Evolutionary conservation across 2,113 vertebrate species (phyloP), one percentile per base, ranked within the genome.

Genomic region (Notarius lentiginosus): DNA sequence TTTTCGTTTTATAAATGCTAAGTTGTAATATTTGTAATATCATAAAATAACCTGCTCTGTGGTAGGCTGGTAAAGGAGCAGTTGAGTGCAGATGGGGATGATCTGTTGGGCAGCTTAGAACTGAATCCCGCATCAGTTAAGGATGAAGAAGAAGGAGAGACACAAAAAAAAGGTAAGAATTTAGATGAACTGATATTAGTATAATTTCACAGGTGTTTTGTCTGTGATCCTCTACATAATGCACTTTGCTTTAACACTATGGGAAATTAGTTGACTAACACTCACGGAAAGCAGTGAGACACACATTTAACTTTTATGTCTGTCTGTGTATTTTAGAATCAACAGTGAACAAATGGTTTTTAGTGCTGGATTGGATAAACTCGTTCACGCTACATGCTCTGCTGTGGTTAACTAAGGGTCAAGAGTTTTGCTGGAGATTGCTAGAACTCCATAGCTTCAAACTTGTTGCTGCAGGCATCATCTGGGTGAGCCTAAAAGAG

Each of bases 401-500:
- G 77, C 89, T 87, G 66, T 91, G 86, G 17, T 60, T 95, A 24
- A 72, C 87, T 24, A 91, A 60, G 75, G 88, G 90, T 20, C 96
- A 95, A 88, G 94, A 93, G 47, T 89, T 94, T 47, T 70, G 86
- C 86, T 95, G 96, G 95, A 92, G 92, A 61, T 4, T 95, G 65
- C 90, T 96, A 90, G 96, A 97, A 88, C 93, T 95, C 60, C 95
- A 96, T 84, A 93, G 94, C 90, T 79, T 94, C 20, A 95, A 96
- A 90, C 92, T 95, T 0, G 90, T 94, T 22, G 94, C 95, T 0
- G 88, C 92, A 0, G 92, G 89, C 73, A 94, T 95, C 88, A 91
- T 96, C 88, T 95, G 95, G 95, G 94, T 96, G 84, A 93, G 92
- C 0, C 87, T 95, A 73, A 90, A 95, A 84, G 96, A 95, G 95